These are phyloP conservation scores for Alviniconcha strummeri DNA, from an alignment of 2,888 invertebrate genomes.

Conservation along the genomic window DNA sequence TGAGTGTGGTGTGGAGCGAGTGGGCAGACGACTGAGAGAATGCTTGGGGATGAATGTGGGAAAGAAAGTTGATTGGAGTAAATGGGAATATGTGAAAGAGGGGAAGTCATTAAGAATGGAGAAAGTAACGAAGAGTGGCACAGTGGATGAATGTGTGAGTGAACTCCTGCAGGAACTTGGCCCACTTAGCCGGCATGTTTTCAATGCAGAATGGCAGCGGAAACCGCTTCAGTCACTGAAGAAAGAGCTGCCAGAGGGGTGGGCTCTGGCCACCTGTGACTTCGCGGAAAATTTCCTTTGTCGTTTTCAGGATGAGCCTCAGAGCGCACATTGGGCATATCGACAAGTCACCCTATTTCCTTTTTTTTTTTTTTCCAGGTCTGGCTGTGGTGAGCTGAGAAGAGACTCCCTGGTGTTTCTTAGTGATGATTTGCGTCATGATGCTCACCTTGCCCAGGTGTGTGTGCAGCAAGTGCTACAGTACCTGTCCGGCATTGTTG, in stretches of 20 bases:
- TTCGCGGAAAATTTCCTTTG: constrained; percentile 35
- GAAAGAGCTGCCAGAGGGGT: constrained; percentile 16
- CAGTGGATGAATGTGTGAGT: not conserved
- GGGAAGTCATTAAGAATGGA: not conserved
- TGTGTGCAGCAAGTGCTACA: not conserved
- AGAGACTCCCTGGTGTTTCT: constrained; percentile 8
- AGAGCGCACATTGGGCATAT: constrained; percentile 31
- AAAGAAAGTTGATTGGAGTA: not conserved
- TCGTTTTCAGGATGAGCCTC: constrained; percentile 28
- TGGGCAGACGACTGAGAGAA: not conserved
- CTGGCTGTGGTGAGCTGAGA: constrained; percentile 9
- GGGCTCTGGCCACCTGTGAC: constrained; percentile 23
- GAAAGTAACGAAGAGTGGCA: constrained; percentile 22
- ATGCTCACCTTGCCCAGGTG: constrained; percentile 3
- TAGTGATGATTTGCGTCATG: constrained; percentile 16
- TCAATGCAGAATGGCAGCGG: constrained; percentile 24
- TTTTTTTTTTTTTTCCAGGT: not conserved
- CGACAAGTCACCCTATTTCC: constrained; percentile 32
- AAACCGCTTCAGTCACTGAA: not conserved
- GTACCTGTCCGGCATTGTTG: not conserved
- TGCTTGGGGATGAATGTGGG: not conserved
- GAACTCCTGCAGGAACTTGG: constrained; percentile 8
- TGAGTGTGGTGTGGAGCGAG: not conserved
- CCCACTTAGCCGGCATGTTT: not conserved
- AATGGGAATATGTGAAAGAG: constrained; percentile 11